Base-by-base conservation (phyloP, 2,113 vertebrate species). In the Sterrhoptilus dennistouni region DNA sequence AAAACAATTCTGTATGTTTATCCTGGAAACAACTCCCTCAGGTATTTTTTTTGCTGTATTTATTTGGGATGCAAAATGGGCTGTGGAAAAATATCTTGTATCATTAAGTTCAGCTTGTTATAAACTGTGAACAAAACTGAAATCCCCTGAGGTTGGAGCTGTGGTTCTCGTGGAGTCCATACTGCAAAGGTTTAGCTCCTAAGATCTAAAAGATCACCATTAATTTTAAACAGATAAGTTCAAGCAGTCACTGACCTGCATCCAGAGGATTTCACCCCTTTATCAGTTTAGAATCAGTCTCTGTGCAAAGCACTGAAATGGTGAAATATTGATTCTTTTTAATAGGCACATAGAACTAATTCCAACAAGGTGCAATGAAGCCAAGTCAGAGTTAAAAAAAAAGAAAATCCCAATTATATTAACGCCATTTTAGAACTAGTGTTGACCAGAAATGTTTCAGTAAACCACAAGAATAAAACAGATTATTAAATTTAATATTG, bases 131-230 rank as follows among this genome's bases (percentile, higher is more conserved):
- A n/a, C n/a, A 27, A 74, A 74, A 66, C 11, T 13, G 0, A 76
- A 49, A 31, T 69, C 29, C 63, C 71, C 50, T 54, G 56, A 38
- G 35, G 36, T 0, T 25, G 45, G 49, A 56, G 61, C 22, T n/a
- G 24, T 31, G 54, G 31, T n/a, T 83, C 40, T 71, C 0, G 0
- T 7, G 36, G 64, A 22, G 11, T 49, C 29, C 22, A 9, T 11
- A 49, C 7, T 10, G 6, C 52, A 71, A 52, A 54, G 35, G 6
- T 68, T 70, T 7, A 64, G 31, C 42, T 71, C 35, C 6, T 1
- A 54, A 71, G 5, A 76, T 27, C 47, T 68, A 49, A 68, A 79
- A 64, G 27, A 81, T 52, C 42, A 52, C 11, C 33, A 50, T 12
- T 71, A 13, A 64, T 71, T 92, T 81, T 59, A 68, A 71, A 82